Evolutionary conservation across 2,113 vertebrate species (phyloP).

Genomic region (Muntiacus muntjak): DNA sequence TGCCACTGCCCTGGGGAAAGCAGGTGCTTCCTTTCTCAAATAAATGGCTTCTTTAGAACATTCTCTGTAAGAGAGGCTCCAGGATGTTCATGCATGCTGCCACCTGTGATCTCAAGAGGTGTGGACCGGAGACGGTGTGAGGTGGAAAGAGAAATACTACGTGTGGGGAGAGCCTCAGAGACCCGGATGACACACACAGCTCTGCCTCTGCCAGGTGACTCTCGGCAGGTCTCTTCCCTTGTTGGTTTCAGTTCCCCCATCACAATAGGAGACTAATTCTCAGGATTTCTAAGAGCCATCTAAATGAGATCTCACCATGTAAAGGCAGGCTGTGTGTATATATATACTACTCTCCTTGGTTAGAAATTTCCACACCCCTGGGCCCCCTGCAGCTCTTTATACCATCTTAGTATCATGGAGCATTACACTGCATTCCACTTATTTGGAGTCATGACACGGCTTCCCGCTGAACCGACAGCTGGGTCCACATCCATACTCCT

Average conservation of each 20-base stretch:
- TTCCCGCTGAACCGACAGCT: background rate
- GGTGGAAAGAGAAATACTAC: background rate
- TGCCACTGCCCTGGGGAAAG: background rate
- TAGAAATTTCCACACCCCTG: background rate
- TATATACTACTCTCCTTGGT: background rate
- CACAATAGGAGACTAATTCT: background rate
- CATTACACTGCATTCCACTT: background rate
- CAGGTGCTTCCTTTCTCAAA: constrained; percentile 35
- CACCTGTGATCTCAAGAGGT: background rate
- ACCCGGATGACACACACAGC: background rate
- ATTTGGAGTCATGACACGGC: background rate
- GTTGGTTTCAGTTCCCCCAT: background rate
- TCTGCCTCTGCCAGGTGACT: background rate
- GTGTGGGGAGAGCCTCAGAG: background rate
- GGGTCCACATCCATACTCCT: background rate
- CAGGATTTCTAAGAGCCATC: background rate
- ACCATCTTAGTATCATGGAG: background rate
- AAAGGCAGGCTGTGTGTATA: background rate
- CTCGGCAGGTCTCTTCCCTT: background rate
- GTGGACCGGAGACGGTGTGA: background rate
- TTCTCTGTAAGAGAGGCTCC: background rate
- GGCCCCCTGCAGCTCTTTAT: background rate
- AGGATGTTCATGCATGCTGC: background rate
- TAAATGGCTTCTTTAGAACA: constrained; percentile 17
- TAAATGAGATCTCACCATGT: background rate